Percentiles rank a stretch among this genome's conserved stretches.
Evolutionary conservation across 2,113 vertebrate genomes (phyloP).

Genomic region (Macquaria australasica): DNA sequence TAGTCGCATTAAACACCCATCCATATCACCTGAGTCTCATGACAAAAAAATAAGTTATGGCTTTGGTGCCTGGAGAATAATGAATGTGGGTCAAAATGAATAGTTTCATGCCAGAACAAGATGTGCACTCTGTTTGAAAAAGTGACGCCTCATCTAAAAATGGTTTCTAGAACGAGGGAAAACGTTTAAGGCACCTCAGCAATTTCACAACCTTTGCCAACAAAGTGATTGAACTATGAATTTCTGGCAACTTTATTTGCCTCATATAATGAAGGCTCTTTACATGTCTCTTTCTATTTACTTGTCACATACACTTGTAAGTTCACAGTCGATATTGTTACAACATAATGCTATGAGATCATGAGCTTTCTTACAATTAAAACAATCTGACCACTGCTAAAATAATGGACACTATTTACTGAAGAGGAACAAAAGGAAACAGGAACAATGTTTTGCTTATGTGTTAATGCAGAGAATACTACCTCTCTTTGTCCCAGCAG

Average conservation of each 20-base stretch:
- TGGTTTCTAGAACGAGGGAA: constrained; percentile 4
- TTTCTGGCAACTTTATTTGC: constrained; percentile 1
- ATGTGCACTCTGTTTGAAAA: constrained; percentile 50
- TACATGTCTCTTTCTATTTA: constrained; percentile 33
- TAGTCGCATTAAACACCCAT: constrained; percentile 63
- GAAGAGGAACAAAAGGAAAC: neutral
- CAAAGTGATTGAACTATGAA: constrained; percentile 21
- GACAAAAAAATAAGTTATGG: constrained; percentile 33
- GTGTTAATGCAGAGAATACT: neutral
- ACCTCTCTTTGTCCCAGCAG: constrained; percentile 47
- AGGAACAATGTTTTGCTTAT: neutral
- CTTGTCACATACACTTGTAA: constrained; percentile 9
- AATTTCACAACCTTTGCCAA: constrained; percentile 38
- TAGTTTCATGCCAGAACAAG: constrained; percentile 49
- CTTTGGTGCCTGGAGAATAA: constrained; percentile 42
- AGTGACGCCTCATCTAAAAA: constrained; percentile 44
- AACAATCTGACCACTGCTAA: neutral
- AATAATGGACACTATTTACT: neutral
- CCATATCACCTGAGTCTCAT: constrained; percentile 44
- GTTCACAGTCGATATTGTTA: neutral
- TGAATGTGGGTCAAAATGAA: constrained; percentile 43
- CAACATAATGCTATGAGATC: neutral
- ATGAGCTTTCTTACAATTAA: neutral
- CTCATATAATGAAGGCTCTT: constrained; percentile 8
- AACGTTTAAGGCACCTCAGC: constrained; percentile 10